Base-by-base conservation (phyloP, 2,888 invertebrate genomes). In the Clanis bilineata region DNA sequence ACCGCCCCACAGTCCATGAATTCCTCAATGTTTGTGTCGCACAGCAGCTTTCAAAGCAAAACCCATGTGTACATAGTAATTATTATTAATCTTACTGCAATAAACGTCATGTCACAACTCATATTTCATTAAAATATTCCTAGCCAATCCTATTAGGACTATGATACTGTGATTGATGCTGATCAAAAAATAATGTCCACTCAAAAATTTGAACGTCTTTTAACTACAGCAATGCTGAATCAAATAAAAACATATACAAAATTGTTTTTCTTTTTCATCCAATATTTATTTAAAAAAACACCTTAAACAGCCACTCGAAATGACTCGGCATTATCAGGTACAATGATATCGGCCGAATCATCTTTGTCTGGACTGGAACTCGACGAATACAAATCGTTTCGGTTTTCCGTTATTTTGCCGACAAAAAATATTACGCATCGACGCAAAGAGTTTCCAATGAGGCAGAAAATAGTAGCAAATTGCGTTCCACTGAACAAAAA, bases 391-490 rank as follows among this genome's bases (percentile, higher is more conserved):
- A 32, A 51, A 51, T 32, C 18, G 51, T 28, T 51, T 32, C 18
- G 18, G 18, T 51, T 32, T n/a, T 51, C 32, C 51, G 32, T 51
- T 51, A 32, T 15, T n/a, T 18, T 28, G 18, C 6, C 51, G 15
- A 10, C 25, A 45, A 45, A 45, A 45, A 45, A 25, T 23, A 23
- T 45, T 45, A 23, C 23, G 41, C 41, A n/a, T 1, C n/a, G 45
- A 45, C n/a, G 45, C 44, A 44, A n/a, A n/a, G n/a, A n/a, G 23
- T 21, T n/a, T 47, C 23, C 47, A 25, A 9, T 47, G 3, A 15
- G 15, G 28, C 32, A 51, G 51, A 51, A 51, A 51, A 51, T 51
- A 28, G 15, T 28, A 4, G 28, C 18, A 32, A 51, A 51, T 51
- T 51, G 9, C 9, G 18, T 51, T 51, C 18, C 5, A 21, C 18